These are phyloP conservation scores for Zaprionus vittiger DNA, from an alignment of 1,140 invertebrate genomes.

Conservation along the genomic window DNA sequence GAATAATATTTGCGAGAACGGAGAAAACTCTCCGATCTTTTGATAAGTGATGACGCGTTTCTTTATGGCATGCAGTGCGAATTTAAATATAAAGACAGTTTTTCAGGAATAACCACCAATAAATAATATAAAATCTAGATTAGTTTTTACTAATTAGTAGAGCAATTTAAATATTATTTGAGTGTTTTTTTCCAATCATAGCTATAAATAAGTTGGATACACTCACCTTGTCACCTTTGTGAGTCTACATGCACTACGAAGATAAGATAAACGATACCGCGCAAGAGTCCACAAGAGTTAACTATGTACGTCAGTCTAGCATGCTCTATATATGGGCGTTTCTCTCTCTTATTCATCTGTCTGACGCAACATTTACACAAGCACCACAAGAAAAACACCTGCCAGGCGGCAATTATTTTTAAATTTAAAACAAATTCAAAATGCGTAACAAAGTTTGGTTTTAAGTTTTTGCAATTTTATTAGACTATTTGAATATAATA, in stretches of 20 bases:
- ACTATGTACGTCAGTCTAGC: not conserved
- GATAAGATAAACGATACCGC: not conserved
- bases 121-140: too few species aligned
- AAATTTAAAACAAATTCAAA: not conserved
- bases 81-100: not conserved
- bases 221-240: not conserved
- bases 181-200: not conserved
- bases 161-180: not conserved
- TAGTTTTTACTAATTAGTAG: not conserved
- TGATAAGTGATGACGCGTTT: slow-evolving; percentile 23
- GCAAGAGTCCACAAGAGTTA: not conserved
- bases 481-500: too few species aligned
- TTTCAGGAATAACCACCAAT: not conserved
- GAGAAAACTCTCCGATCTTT: not conserved
- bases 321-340: not conserved
- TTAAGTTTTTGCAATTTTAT: too few species aligned
- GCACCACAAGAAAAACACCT: slow-evolving; percentile 19
- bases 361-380: slow-evolving; percentile 28
- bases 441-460: not conserved
- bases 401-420: slow-evolving; percentile 3
- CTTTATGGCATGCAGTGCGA: not conserved
- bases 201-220: not conserved
- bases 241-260: not conserved
- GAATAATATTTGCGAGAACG: not conserved
- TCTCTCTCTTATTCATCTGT: not conserved